These are phyloP conservation scores for Atrichornis clamosus DNA, from an alignment of 2,113 vertebrate species.

Conservation along the genomic window DNA sequence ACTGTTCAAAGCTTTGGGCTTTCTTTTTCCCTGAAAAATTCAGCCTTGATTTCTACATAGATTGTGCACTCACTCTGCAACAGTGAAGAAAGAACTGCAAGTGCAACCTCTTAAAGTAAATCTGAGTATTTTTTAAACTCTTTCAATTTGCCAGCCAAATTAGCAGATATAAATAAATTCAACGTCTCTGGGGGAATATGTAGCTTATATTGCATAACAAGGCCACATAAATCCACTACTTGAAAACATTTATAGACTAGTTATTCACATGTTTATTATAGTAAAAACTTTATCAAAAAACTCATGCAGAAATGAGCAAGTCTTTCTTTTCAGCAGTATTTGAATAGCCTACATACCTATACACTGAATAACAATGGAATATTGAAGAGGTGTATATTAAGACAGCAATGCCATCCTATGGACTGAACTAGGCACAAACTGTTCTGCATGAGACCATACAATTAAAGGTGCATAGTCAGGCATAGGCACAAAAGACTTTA, in stretches of 20 bases:
- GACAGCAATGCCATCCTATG: neutral
- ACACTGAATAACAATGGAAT: neutral
- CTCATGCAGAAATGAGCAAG: neutral
- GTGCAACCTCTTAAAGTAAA: neutral
- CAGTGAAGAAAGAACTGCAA: neutral
- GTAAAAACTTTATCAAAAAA: neutral
- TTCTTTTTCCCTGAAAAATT: neutral
- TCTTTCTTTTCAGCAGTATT: neutral
- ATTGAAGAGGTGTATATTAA: neutral
- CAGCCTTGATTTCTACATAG: neutral
- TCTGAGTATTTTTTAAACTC: neutral
- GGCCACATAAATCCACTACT: neutral
- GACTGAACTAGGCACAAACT: neutral
- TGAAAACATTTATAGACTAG: neutral
- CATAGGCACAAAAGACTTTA: neutral
- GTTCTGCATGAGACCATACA: neutral
- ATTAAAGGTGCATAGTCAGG: neutral
- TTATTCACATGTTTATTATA: neutral
- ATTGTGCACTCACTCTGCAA: neutral
- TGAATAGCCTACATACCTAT: neutral
- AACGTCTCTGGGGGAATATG: neutral
- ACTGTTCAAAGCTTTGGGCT: neutral
- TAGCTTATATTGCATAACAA: neutral
- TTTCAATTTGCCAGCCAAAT: neutral
- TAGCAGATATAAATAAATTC: neutral